Percentiles rank a stretch among this genome's conserved stretches.
phyloP scores from a whole-genome alignment of 30 jellyfish, hydroid and myxozoan species.

The Hydra vulgaris region DNA sequence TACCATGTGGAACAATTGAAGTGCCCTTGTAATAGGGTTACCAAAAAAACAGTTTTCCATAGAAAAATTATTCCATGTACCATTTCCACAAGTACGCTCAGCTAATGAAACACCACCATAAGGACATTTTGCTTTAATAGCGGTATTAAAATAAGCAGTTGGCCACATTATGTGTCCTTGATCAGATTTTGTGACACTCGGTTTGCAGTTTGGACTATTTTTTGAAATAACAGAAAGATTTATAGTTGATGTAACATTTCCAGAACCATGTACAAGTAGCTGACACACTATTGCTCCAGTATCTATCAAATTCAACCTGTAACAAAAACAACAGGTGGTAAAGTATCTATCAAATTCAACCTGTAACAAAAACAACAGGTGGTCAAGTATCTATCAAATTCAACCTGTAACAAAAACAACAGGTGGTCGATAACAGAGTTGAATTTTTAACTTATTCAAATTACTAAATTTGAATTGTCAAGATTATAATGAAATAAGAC shows the following conservation, averaged over 20 bases:
- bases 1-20: conserved; percentile 34
- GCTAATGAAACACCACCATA: conserved; percentile 29
- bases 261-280: conserved; percentile 5
- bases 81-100: conserved; percentile 32
- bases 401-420: too few species aligned
- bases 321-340: neutral
- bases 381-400: too few species aligned
- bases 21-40: conserved; percentile 30
- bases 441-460: too few species aligned
- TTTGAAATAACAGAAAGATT: neutral
- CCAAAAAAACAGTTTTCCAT: conserved; percentile 20
- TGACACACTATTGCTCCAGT: neutral
- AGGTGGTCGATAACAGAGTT: too few species aligned
- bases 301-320: neutral
- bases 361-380: too few species aligned
- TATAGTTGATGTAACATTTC: neutral
- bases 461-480: too few species aligned
- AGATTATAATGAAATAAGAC: too few species aligned
- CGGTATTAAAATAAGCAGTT: conserved; percentile 38
- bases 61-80: conserved; percentile 36
- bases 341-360: too few species aligned
- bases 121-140: conserved; percentile 41
- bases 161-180: conserved; percentile 57
- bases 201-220: neutral
- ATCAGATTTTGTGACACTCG: conserved; percentile 13